Evolutionary conservation across 2,888 invertebrate genomes (phyloP), one percentile per base, ranked within the genome.

Genomic region (Frankliniella intonsa): DNA sequence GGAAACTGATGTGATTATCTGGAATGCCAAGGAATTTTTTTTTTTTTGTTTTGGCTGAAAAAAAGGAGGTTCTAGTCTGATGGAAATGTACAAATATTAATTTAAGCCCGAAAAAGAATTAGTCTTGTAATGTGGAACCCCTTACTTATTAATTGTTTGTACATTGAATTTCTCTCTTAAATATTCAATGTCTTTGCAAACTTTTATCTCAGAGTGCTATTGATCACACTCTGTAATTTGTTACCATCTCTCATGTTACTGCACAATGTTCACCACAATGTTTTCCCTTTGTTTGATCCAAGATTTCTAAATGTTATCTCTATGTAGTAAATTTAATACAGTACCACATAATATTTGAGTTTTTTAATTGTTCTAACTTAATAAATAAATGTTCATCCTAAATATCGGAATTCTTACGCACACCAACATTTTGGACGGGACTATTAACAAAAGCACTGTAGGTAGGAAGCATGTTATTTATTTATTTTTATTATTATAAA

Each of bases 361-460:
- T 76, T 76, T 76, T 25, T 76, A 25, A 76, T 25, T 76, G 69
- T 76, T 76, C 22, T 76, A 76, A 76, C 69, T 76, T 76, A 76
- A 76, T 62, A 25, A 76, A 76, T 76, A 76, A 76, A 25, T 76
- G 69, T 76, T 76, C 69, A 25, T 76, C 69, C 22, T 76, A 22
- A 69, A 22, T 69, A 69, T 69, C 7, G 22, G 38, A 38, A 38
- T 38, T 38, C 38, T 38, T 38, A 38, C 5, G 2, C 5, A 38
- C 5, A 5, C 5, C 38, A 38, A 38, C 2, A 38, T 38, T 9
- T 55, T 55, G 55, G 55, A 55, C 14, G 55, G 19, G 55, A 55
- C 69, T 22, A 1, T 12, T 76, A 22, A 25, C 25, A 76, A 25
- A 25, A 76, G 25, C 1, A 25, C 25, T 76, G 25, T 7, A 1